These are phyloP conservation scores for Drosophila borealis DNA, from an alignment of 2,888 invertebrate species.

Conservation along the genomic window DNA sequence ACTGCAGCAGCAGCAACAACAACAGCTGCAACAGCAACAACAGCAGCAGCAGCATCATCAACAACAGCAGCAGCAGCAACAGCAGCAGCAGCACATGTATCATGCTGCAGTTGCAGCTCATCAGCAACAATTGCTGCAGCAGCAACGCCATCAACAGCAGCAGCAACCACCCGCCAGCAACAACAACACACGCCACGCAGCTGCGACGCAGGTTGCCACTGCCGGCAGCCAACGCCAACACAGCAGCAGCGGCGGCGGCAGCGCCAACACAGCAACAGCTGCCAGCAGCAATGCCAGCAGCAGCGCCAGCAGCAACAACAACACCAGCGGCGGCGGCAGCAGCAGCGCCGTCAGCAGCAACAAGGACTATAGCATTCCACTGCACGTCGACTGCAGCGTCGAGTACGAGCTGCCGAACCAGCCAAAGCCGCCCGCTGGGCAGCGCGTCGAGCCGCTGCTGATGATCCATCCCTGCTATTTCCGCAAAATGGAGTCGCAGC, in stretches of 20 bases:
- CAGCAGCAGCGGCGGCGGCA: constrained; percentile 69
- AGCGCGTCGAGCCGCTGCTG: constrained; percentile 92
- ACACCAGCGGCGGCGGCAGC: constrained; percentile 70
- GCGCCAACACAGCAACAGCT: constrained; percentile 22
- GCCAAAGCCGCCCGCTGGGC: constrained; percentile 94
- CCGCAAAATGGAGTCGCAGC: constrained; percentile 93
- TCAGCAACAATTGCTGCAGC: constrained; percentile 68
- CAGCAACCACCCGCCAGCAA: constrained; percentile 49
- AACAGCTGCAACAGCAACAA: constrained; percentile 57
- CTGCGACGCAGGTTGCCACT: constrained; percentile 53
- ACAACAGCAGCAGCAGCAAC: constrained; percentile 55
- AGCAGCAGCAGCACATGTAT: constrained; percentile 64
- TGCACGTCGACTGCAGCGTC: constrained; percentile 96
- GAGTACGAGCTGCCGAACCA: constrained; percentile 96
- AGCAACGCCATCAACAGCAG: constrained; percentile 62
- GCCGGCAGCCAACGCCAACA: constrained; percentile 56
- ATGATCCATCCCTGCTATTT: constrained; percentile 97
- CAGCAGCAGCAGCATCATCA: constrained; percentile 57
- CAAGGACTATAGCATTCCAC: constrained; percentile 93
- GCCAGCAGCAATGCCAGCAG: constrained; percentile 85
- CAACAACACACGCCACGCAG: constrained; percentile 35
- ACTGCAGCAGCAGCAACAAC: constrained; percentile 67
- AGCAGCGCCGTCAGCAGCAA: constrained; percentile 72
- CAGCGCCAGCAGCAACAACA: constrained; percentile 82
- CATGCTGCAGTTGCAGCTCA: constrained; percentile 69